These are phyloP conservation scores for Grammomys dolichurus DNA, from an alignment of 2,113 vertebrate species.

Conservation along the genomic window DNA sequence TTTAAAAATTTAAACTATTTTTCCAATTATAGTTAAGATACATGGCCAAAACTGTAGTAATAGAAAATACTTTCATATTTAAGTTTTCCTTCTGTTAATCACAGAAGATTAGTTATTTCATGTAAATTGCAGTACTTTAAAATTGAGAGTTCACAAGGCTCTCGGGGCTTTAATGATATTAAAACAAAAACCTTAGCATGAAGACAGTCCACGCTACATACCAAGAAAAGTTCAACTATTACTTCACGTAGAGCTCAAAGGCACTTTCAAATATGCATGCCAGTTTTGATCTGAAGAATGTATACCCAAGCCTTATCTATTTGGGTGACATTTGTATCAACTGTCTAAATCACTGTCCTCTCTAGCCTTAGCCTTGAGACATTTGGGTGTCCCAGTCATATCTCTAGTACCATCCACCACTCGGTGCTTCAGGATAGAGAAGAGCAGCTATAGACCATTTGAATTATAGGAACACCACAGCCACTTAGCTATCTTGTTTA, in stretches of 20 bases:
- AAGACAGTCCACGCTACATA: background rate
- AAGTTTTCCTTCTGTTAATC: constrained; percentile 33
- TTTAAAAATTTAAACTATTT: background rate
- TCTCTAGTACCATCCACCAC: background rate
- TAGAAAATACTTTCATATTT: constrained; percentile 37
- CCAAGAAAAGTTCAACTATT: constrained; percentile 36
- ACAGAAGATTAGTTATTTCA: background rate
- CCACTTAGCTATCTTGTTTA: background rate
- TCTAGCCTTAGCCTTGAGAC: background rate
- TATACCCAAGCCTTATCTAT: constrained; percentile 7
- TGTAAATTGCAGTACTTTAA: constrained; percentile 33
- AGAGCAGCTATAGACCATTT: background rate
- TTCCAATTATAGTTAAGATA: constrained; percentile 24
- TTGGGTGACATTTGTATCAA: background rate
- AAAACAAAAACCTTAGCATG: constrained; percentile 35
- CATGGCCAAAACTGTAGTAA: constrained; percentile 3
- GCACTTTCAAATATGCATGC: background rate
- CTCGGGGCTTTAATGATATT: constrained; percentile 4
- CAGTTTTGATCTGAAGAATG: constrained; percentile 36
- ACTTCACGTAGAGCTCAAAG: constrained; percentile 1
- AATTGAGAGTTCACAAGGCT: background rate
- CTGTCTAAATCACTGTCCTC: background rate
- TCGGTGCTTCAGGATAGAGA: background rate
- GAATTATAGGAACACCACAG: background rate
- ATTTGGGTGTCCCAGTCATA: background rate